Evolutionary conservation across 2,888 invertebrate species (phyloP), one percentile per base, ranked within the genome.

Genomic region (Cyclophora punctaria): DNA sequence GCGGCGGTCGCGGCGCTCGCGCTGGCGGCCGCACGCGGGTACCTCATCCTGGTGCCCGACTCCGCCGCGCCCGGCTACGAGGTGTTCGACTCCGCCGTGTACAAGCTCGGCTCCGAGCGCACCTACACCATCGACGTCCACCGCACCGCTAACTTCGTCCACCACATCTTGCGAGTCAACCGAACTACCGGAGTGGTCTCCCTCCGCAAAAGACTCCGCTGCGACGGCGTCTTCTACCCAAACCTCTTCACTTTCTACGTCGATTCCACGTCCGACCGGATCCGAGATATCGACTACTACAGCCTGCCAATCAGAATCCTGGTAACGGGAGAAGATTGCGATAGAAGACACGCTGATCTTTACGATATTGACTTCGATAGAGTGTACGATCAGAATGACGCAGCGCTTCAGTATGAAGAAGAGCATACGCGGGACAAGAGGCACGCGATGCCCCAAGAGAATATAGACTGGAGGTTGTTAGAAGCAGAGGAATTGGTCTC

Each of bases 181-280:
- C 90, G 91, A 50, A 92, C 92, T 66, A 92, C 91, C 57, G 96
- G 96, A 7, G 91, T 92, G 59, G 93, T 96, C 51, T 91, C 91
- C n/a, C 83, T 96, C 41, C 90, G 92, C 59, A 92, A 93, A 67
- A 90, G 90, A 49, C 83, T 96, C 7, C 90, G 92, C 70, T 96
- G 96, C 79, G 93, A 95, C 67, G 95, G 95, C 56, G 89, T 95
- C 40, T 92, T 93, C 60, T 96, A 96, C 72, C 96, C 96, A 0
- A 94, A 94, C 67, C 90, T 96, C 50, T 96, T 96, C 76, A 96
- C 95, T 3, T 91, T 96, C 71, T 95, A 95, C 78, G 93, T 96
- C 55, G 96, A 96, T 75, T 96, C 96, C 41, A 94, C 94, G 48
- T 94, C 95, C 56, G 94, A 93, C 65, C 88, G 94, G 49, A 87